Conservation (phyloP, 2,113 vertebrate genomes). For the Leucopternis melanops region DNA sequence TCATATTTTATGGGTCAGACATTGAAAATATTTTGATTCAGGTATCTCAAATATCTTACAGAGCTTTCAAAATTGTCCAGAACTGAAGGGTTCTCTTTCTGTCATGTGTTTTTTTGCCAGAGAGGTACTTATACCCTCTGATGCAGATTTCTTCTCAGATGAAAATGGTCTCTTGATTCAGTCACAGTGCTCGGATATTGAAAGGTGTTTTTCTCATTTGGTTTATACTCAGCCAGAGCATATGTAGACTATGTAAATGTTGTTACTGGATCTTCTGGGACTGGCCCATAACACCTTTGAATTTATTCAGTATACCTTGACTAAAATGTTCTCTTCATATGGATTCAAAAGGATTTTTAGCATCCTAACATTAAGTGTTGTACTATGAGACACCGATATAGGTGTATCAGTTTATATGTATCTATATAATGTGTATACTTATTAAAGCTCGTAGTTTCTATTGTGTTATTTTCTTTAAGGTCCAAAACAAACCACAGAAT, state of each 20-base stretch:
- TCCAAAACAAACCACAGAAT: background rate
- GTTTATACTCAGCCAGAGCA: background rate
- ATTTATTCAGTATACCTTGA: background rate
- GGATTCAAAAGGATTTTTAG: background rate
- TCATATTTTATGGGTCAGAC: background rate
- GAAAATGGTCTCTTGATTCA: background rate
- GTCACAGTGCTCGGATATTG: background rate
- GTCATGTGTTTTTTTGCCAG: background rate
- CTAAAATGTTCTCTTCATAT: background rate
- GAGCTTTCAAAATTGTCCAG: background rate
- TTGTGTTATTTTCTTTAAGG: background rate
- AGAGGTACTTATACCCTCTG: background rate
- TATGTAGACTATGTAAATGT: background rate
- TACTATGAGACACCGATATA: fast-evolving
- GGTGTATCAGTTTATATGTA: background rate
- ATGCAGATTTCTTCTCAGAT: background rate
- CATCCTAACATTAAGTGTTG: background rate
- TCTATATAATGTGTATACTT: background rate
- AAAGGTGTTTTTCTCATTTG: conserved; percentile 18
- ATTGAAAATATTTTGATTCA: background rate
- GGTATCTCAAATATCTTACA: background rate
- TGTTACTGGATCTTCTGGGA: conserved; percentile 14
- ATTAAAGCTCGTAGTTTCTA: background rate
- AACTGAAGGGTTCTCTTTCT: background rate
- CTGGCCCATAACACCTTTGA: background rate